Percentiles rank a stretch among this genome's conserved stretches.
phyloP scores from a whole-genome alignment of 53 echinoderm and acorn worm species.

The Echinometra lucunter region DNA sequence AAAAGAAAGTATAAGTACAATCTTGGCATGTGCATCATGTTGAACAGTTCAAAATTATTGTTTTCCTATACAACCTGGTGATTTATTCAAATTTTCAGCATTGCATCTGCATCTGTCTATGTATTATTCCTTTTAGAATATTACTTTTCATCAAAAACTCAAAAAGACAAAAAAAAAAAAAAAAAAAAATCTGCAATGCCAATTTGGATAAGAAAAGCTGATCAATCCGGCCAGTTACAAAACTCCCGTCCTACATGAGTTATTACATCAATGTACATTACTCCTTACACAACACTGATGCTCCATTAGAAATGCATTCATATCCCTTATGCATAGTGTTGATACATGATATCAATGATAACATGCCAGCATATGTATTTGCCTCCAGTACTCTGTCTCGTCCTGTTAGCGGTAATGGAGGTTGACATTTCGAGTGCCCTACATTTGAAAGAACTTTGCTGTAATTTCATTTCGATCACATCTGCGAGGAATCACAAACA shows the following conservation, averaged over 20 bases:
- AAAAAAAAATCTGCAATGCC: background rate
- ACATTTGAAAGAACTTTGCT: background rate
- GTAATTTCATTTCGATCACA: constrained; percentile 1
- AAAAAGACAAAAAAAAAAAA: background rate
- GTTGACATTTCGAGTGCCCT: constrained; percentile 28
- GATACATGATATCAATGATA: background rate
- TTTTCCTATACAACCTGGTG: background rate
- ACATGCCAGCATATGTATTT: background rate
- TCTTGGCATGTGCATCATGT: background rate
- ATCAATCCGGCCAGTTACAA: background rate
- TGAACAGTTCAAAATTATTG: background rate
- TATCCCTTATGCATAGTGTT: background rate
- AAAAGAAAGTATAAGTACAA: no score
- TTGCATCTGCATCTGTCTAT: background rate
- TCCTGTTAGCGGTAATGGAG: background rate
- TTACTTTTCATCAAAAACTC: background rate
- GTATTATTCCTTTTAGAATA: background rate
- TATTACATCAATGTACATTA: background rate
- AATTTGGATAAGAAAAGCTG: background rate
- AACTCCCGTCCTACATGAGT: background rate
- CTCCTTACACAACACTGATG: background rate
- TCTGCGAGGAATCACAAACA: background rate
- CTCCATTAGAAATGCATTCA: background rate
- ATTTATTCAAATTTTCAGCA: background rate
- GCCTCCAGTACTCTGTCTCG: background rate